Base-by-base conservation (phyloP, 2,888 invertebrate genomes). In the Mesoligia furuncula region DNA sequence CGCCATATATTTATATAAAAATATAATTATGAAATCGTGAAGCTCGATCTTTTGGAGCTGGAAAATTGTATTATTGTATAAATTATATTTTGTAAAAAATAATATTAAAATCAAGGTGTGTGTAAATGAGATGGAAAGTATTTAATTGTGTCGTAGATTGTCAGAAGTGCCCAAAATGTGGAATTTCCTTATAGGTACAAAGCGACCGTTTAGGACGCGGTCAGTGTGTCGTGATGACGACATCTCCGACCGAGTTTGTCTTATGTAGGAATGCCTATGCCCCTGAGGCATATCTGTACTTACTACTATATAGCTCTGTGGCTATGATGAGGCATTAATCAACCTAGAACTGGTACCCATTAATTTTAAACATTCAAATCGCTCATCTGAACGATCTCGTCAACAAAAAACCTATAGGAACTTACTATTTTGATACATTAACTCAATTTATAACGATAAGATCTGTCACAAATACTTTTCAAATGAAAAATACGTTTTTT, bases 171-270 rank as follows among this genome's bases (percentile, higher is more conserved):
- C 76, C 71, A 84, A 84, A 87, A 83, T 76, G 67, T 79, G 75
- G 76, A 73, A 81, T 83, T 81, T 80, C 89, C 90, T 80, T 89
- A 79, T 62, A 79, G n/a, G 54, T n/a, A 57, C 73, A 66, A 77
- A 78, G 68, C 68, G 69, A 77, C 79, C 72, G 68, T 79, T 84
- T 80, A 72, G 39, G 76, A 67, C 45, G 75, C 85, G 90, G 90
- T 89, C 88, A 89, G 85, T 90, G 84, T 90, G 90, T 88, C 90
- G 42, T 54, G 74, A 73, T 77, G 79, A 80, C 83, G 81, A 79
- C 77, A 75, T 77, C 76, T 61, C 64, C 69, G 83, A 75, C 70
- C 76, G 70, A 79, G 57, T 64, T 76, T 77, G 66, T 72, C 66
- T 54, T 42, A 75, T 24, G 27, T 31, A 48, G 61, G 13, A 15